Base-by-base conservation (phyloP, 2,888 invertebrate genomes). In the Cheilosia scutellata region DNA sequence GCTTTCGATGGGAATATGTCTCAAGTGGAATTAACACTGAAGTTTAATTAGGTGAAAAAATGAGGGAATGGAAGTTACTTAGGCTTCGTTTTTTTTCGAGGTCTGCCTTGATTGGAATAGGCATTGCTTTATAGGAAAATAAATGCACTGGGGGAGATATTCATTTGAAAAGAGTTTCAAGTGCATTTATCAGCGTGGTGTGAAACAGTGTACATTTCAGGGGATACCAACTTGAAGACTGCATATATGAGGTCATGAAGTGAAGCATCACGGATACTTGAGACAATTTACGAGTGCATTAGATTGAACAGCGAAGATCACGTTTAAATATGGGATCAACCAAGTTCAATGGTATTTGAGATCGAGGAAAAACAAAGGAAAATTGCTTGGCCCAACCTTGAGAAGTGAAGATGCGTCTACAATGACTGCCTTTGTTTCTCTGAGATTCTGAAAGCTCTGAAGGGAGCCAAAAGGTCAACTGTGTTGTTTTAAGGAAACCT, bases 41-140 rank as follows among this genome's bases (percentile, higher is more conserved):
- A 63, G 84, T 57, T 84, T 84, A 84, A 80, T 84, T 84, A 80
- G 80, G 84, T 84, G 80, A 66, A 79, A 65, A 80, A 79, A 58
- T 37, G 63, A 44, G 53, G 63, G 63, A 42, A 72, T 53, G 31
- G 57, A 49, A 44, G 49, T 60, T 47, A 79, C 72, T 58, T 31
- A 40, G 40, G 49, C 58, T 3, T n/a, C 49, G 44, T 37, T 47
- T 68, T 5, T 13, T 57, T 55, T 47, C 27, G 27, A 40, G 25
- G 55, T 57, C 75, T 29, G 37, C 25, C 20, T 53, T 16, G 37
- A 68, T 16, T 55, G 55, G 11, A 42, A 27, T 5, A 42, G 63
- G 11, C 16, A 42, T 25, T 37, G 44, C 31, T 68, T 33, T 62
- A n/a, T 63, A 7, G 47, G 16, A 31, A 49, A 71, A 75, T 20